Evolutionary conservation across 2,888 invertebrate species (phyloP).

Genomic region (Eristalinus aeneus): DNA sequence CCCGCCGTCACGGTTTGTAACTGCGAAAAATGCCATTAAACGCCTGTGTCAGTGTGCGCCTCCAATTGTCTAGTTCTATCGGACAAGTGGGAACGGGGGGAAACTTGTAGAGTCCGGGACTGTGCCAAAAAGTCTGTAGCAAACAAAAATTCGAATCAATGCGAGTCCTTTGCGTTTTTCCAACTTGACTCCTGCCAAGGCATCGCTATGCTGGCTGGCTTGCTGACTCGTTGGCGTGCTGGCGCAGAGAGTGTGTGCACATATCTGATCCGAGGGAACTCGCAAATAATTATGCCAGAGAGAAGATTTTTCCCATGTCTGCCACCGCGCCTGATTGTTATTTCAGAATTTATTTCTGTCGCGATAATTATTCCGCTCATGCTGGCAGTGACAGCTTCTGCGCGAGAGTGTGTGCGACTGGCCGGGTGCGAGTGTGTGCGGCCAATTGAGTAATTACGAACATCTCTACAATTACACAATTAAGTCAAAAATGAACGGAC

Average conservation of each 20-base stretch:
- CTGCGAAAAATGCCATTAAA: slow-evolving; percentile 45
- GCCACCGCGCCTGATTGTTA: slow-evolving; percentile 29
- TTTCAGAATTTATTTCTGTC: slow-evolving; percentile 39
- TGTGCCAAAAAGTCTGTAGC: slow-evolving; percentile 53
- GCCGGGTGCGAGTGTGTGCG: slow-evolving; percentile 2
- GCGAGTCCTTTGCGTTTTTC: not conserved
- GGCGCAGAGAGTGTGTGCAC: not conserved
- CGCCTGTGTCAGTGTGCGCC: slow-evolving; percentile 45
- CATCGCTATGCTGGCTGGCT: not conserved
- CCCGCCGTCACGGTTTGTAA: slow-evolving; percentile 54
- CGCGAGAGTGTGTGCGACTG: not conserved
- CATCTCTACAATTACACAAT: slow-evolving; percentile 69
- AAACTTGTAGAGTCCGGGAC: slow-evolving; percentile 51
- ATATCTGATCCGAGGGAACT: slow-evolving; percentile 2
- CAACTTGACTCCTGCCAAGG: slow-evolving; percentile 5
- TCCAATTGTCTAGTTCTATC: slow-evolving; percentile 58
- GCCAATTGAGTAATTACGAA: slow-evolving; percentile 64
- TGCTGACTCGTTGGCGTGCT: not conserved
- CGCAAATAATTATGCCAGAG: slow-evolving; percentile 37
- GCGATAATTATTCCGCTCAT: slow-evolving; percentile 46
- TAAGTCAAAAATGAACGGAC: slow-evolving; percentile 26
- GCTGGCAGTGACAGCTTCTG: not conserved
- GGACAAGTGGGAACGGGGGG: slow-evolving; percentile 61
- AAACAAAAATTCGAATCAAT: slow-evolving; percentile 30
- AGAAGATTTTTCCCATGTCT: slow-evolving; percentile 37